Evolutionary conservation across 1,140 invertebrate genomes (phyloP).

Genomic region (Saccostrea echinata): DNA sequence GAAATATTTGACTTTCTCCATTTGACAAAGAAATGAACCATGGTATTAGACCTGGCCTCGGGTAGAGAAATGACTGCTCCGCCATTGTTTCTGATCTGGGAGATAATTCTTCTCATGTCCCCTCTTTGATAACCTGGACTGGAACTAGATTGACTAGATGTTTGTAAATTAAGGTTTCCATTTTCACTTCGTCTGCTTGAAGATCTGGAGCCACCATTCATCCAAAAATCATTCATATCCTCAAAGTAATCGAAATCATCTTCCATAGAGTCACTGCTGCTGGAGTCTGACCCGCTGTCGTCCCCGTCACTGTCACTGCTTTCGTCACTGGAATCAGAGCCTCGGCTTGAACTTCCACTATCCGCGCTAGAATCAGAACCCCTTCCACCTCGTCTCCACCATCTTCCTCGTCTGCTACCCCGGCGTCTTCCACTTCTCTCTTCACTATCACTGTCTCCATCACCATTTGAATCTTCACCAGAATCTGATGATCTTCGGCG

Average conservation of each 20-base stretch:
- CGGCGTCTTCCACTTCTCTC: conserved; percentile 24
- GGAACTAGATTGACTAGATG: not conserved
- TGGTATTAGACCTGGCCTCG: conserved; percentile 14
- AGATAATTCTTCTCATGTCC: conserved; percentile 5
- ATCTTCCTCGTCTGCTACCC: conserved; percentile 19
- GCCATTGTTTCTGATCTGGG: conserved; percentile 12
- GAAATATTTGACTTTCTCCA: conserved; percentile 28
- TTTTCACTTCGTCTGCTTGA: not conserved
- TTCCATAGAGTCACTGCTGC: conserved; percentile 18
- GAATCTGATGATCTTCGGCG: not conserved
- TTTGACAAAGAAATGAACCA: conserved; percentile 46
- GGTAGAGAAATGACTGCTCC: conserved; percentile 38
- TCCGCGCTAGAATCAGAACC: conserved; percentile 11
- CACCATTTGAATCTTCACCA: conserved; percentile 2
- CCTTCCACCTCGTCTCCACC: not conserved
- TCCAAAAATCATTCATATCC: conserved; percentile 29
- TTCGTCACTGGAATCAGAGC: conserved; percentile 33
- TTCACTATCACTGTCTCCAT: conserved; percentile 22
- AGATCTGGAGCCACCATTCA: conserved; percentile 21
- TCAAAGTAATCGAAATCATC: conserved; percentile 45
- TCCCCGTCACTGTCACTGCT: not conserved
- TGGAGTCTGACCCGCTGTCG: conserved; percentile 31
- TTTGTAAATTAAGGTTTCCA: not conserved
- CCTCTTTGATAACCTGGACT: conserved; percentile 13
- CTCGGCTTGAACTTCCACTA: not conserved